Conservation (phyloP, 2,797 vertebrate species). For the Anas bahamensis region DNA sequence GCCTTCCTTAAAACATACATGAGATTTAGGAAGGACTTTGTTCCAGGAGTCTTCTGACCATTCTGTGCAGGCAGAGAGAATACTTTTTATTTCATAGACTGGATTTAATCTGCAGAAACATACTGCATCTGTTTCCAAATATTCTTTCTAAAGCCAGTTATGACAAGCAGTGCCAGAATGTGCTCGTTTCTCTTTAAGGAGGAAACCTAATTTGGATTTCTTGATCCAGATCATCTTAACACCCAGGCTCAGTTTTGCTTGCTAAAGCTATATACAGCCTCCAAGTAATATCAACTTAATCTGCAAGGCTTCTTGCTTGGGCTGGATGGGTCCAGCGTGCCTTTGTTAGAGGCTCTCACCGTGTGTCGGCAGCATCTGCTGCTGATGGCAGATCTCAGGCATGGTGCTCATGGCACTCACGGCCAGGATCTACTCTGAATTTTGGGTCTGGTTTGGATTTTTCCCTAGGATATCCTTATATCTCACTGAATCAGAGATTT, state of each 20-base stretch:
- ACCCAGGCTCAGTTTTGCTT: constrained; percentile 43
- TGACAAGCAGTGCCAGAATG: not conserved
- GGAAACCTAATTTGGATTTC: constrained; percentile 35
- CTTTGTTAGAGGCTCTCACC: not conserved
- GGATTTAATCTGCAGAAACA: constrained; percentile 52
- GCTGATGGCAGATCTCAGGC: not conserved
- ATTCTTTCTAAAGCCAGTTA: constrained; percentile 6
- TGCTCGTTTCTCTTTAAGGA: constrained; percentile 18
- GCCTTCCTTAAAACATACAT: constrained; percentile 43
- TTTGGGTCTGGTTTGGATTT: not conserved
- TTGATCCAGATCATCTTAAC: constrained; percentile 47
- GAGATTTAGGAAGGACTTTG: constrained; percentile 39
- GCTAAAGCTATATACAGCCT: constrained; percentile 26
- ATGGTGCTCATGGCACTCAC: not conserved
- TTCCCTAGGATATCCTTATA: not conserved
- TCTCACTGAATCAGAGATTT: not conserved
- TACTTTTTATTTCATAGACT: constrained; percentile 46
- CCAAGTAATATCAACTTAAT: constrained; percentile 44
- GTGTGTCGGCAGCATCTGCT: not conserved
- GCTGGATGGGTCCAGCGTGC: not conserved
- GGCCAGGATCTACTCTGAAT: not conserved
- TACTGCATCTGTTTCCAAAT: constrained; percentile 45
- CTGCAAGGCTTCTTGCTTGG: not conserved
- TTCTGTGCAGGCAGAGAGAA: constrained; percentile 19
- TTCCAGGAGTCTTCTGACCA: constrained; percentile 2